Evolutionary conservation across 2,113 vertebrate genomes (phyloP), one percentile per base, ranked within the genome.

Genomic region (Thryonomys swinderianus): DNA sequence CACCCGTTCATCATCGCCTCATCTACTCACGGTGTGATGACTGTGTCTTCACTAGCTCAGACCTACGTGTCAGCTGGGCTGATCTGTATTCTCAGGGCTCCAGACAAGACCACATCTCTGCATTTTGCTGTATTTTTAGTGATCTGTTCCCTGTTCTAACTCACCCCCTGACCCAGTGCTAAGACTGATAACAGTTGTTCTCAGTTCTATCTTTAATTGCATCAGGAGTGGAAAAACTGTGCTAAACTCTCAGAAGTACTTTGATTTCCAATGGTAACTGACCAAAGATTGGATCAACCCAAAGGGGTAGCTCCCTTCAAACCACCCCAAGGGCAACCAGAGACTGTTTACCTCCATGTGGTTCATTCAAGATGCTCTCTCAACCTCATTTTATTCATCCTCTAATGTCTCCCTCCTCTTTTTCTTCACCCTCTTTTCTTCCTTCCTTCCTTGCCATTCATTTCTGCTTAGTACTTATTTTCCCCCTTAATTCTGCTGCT

Each of bases 301-400:
- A 34, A 91, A 64, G 40, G 84, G 25, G 10, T 95, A 81, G 25
- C 16, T 95, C 64, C 76, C 61, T 85, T 94, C 57, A 81, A 71
- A 96, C n/a, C 51, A 78, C 27, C 30, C n/a, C 45, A 48, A 51
- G 32, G n/a, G 12, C 30, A 90, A n/a, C 18, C 32, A 85, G 79
- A 37, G 23, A 81, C 23, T 59, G 42, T 27, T 27, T 57, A 76
- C 1, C 42, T 91, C 48, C 88, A 7, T 11, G 57, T 86, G 57
- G 42, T 25, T 95, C 84, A 57, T 51, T 90, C 2, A 27, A 67
- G 64, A 80, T 71, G 16, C 78, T 80, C 86, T 82, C 21, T 85
- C 83, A 71, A 9, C 12, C 1, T 76, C 12, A 71, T 64, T 64
- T 6, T 62, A 53, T 59, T 84, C 18, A 34, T 78, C 82, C 34